Percentiles rank a stretch among this genome's conserved stretches.
Evolutionary conservation across 30 jellyfish, hydroid and myxozoan species (phyloP).

Genomic region (Phacellophora camtschatica): DNA sequence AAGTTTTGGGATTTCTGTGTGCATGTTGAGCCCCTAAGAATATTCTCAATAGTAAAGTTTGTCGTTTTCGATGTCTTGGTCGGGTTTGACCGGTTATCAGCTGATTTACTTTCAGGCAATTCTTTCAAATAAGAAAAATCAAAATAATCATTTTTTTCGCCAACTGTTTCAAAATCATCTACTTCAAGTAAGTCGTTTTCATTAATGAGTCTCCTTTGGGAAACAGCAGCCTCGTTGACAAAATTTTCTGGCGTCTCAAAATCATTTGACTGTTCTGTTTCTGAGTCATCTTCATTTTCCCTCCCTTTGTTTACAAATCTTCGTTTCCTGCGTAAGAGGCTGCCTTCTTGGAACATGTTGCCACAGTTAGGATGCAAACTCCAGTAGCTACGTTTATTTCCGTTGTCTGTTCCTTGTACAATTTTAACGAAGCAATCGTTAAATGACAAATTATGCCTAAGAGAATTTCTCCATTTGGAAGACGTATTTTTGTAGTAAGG

Average conservation of each 20-base stretch:
- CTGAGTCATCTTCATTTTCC: background rate
- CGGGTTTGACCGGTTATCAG: background rate
- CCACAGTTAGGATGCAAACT: constrained; percentile 87
- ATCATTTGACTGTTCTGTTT: too few relatives aligned
- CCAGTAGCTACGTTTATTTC: constrained; percentile 93
- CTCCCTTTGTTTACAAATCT: constrained; percentile 46
- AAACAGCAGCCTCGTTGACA: too few relatives aligned
- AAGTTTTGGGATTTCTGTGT: background rate
- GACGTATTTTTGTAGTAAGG: constrained; percentile 84
- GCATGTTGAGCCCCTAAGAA: background rate
- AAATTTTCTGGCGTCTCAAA: too few relatives aligned
- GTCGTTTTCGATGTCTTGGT: background rate
- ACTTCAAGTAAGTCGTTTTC: too few relatives aligned
- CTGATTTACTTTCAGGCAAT: background rate
- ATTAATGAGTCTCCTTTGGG: too few relatives aligned
- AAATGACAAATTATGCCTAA: constrained; percentile 90
- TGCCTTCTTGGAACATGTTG: constrained; percentile 94
- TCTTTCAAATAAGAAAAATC: background rate
- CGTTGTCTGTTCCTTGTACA: constrained; percentile 76
- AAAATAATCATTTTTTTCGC: too few relatives aligned
- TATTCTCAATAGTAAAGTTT: constrained; percentile 34
- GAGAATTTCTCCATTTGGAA: constrained; percentile 92
- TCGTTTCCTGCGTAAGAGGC: constrained; percentile 86
- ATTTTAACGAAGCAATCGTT: constrained; percentile 96
- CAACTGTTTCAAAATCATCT: too few relatives aligned